Base-by-base conservation (phyloP, 2,888 invertebrate species). In the Volucella inflata region DNA sequence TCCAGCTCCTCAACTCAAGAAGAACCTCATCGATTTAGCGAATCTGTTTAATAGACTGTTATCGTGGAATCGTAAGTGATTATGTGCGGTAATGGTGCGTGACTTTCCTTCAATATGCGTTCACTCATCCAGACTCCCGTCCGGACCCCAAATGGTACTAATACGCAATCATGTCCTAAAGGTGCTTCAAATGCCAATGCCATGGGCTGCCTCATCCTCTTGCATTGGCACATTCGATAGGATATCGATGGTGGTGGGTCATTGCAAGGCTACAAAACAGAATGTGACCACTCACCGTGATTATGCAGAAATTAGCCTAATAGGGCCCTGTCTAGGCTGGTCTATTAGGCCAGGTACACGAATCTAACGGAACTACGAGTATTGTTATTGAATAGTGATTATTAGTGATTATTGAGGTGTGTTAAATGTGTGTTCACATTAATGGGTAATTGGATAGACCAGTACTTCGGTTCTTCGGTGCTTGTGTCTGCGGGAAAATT, bases 361-460 rank as follows among this genome's bases (percentile, higher is more conserved):
- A 46, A 65, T 30, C 30, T 30, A 30, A 64, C 17, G 46, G 21
- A 42, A 70, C 75, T 44, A 30, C 30, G 30, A 30, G 6, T 6
- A 75, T 79, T 84, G 79, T 84, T 85, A 85, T 85, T 85, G 85
- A 85, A 85, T 85, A 72, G 76, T 68, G 72, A 81, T 85, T 81
- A 77, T 81, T 67, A 72, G 59, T 76, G 77, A 72, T 85, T 80
- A 85, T 64, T 81, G 85, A 81, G 81, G 85, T 85, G 81, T 81
- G 76, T 72, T 80, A 68, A 85, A 77, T 85, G 77, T 68, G 57
- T 72, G 76, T 57, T 76, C 80, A 40, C 46, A 76, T 85, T 77
- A 80, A 71, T 72, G 67, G 76, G 55, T 85, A 85, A 81, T 85
- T 81, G 85, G 65, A 76, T 71, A 80, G 55, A 64, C 76, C 67